These are phyloP conservation scores for Aphodius sticticus DNA, from an alignment of 2,888 invertebrate species.

Conservation along the genomic window DNA sequence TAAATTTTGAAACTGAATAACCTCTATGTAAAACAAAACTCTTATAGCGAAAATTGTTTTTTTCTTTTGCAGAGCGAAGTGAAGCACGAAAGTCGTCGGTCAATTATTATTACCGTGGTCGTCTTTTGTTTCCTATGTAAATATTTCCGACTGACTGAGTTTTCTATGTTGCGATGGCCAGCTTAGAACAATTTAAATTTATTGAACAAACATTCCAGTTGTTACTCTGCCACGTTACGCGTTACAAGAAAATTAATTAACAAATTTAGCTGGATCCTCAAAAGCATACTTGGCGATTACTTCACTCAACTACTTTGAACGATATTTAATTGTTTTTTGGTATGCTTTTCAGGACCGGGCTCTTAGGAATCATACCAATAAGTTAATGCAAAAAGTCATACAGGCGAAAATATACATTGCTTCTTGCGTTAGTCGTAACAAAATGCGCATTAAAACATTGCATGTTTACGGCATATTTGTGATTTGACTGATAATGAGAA, in stretches of 20 bases:
- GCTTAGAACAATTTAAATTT: neutral
- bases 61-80: constrained; percentile 31
- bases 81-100: constrained; percentile 36
- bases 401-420: neutral
- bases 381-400: neutral
- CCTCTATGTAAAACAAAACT: neutral
- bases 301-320: neutral
- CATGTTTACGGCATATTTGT: no score
- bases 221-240: neutral
- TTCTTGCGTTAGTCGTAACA: neutral
- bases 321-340: neutral
- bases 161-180: neutral
- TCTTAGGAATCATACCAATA: neutral
- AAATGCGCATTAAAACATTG: neutral
- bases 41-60: constrained; percentile 9
- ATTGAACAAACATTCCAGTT: neutral
- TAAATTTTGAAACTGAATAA: neutral
- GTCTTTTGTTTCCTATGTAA: neutral
- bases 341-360: neutral
- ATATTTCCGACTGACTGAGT: neutral
- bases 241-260: neutral
- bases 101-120: neutral
- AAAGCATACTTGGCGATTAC: neutral
- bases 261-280: neutral
- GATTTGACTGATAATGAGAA: neutral